Conservation (phyloP, 2,113 vertebrate genomes). For the Pelecanus crispus region DNA sequence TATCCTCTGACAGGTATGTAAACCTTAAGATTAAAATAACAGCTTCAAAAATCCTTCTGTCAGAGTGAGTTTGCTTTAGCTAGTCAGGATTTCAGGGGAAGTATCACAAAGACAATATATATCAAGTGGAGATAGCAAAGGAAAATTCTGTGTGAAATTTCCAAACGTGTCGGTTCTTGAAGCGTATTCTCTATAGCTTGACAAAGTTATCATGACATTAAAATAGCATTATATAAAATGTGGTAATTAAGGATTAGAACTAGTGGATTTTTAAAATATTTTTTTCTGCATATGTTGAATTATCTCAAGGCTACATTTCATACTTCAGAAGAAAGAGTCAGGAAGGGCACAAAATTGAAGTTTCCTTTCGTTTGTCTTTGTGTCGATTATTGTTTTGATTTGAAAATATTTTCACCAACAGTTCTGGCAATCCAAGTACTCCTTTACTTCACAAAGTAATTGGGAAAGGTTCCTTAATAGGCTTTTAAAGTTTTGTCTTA, state of each 20-base stretch:
- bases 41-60: conserved; percentile 53
- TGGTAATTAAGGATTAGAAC: background rate
- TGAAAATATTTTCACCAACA: background rate
- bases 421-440: background rate
- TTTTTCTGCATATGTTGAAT: background rate
- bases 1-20: conserved; percentile 54
- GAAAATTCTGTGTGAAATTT: background rate
- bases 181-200: background rate
- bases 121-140: background rate
- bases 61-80: conserved; percentile 44
- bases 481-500: background rate
- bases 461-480: background rate
- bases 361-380: background rate
- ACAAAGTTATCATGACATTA: background rate
- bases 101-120: background rate
- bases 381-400: background rate
- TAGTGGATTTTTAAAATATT: background rate
- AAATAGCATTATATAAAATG: background rate
- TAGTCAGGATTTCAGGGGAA: conserved; percentile 18
- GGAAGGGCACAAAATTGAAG: background rate
- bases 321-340: background rate
- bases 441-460: background rate
- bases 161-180: background rate
- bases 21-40: conserved; percentile 57
- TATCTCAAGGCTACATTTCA: background rate